Evolutionary conservation across 2,797 vertebrate genomes (phyloP).

Genomic region (Dallia pectoralis): DNA sequence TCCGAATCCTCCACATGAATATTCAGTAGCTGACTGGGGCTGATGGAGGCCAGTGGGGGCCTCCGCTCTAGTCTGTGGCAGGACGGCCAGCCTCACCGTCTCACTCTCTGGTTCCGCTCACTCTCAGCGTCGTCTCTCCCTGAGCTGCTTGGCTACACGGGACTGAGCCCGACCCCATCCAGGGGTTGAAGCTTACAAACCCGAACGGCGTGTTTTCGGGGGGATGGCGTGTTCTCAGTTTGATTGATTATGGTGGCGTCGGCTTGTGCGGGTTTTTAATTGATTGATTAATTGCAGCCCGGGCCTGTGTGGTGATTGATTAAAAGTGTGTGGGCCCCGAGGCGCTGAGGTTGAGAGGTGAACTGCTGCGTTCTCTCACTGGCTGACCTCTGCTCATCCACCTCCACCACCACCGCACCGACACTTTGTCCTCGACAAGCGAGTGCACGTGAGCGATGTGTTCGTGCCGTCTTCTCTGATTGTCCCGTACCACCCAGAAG

Average conservation of each 20-base stretch:
- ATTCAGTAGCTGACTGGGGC: constrained; percentile 67
- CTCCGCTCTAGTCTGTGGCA: constrained; percentile 43
- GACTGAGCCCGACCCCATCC: constrained; percentile 30
- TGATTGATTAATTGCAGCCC: constrained; percentile 70
- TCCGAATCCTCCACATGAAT: constrained; percentile 73
- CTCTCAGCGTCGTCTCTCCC: neutral
- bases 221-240: constrained; percentile 49
- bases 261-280: constrained; percentile 69
- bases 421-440: constrained; percentile 42
- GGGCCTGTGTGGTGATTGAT: constrained; percentile 64
- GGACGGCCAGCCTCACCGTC: constrained; percentile 33
- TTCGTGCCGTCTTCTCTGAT: constrained; percentile 8
- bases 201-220: constrained; percentile 7
- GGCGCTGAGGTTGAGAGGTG: constrained; percentile 48
- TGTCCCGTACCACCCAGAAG: constrained; percentile 48
- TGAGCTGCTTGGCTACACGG: constrained; percentile 20
- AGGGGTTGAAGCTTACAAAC: constrained; percentile 51
- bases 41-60: constrained; percentile 54
- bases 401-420: constrained; percentile 17
- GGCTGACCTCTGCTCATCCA: constrained; percentile 35
- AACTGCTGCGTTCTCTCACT: constrained; percentile 38
- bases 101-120: constrained; percentile 18
- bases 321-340: constrained; percentile 55
- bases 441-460: constrained; percentile 31
- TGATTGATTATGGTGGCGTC: constrained; percentile 65